Evolutionary conservation across 1,140 invertebrate species (phyloP), one percentile per base, ranked within the genome.

Genomic region (Scylla paramamosain): DNA sequence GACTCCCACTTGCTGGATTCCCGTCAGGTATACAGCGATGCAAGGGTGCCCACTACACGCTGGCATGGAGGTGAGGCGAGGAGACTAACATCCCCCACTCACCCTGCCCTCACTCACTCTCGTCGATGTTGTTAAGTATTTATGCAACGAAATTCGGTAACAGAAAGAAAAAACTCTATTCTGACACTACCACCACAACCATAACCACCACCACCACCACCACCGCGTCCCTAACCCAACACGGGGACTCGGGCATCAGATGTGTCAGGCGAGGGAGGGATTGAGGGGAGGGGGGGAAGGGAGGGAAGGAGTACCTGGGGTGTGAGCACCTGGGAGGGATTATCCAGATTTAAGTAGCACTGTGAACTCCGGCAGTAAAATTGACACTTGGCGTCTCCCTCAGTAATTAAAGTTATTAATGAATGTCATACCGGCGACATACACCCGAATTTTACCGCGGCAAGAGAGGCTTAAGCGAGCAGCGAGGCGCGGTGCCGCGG

Each of bases 341-440:
- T 95, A 93, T 92, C 91, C 94, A 95, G 94, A 95, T 95, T 95
- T 93, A 95, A 95, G 88, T 92, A 92, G 86, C 94, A 92, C 92
- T 95, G 94, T 95, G 94, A 92, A 95, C 86, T 95, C 91, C 94
- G 94, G 94, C 91, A 95, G 94, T 95, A 92, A 95, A 95, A 95
- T 95, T 95, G 94, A 95, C 94, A 95, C 90, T 91, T 93, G 46
- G 94, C 59, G 91, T 95, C 94, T 95, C 45, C 94, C 94, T 59
- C 59, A 93, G 94, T 95, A 95, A 95, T 95, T 95, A 95, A 95
- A 93, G 94, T 95, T 95, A 95, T 95, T 95, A 95, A 95, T 95
- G 94, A 93, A 93, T 95, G 94, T 95, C 91, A 93, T 95, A 95
- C 94, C 32, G 91, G 91, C 91, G 90, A 92, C 90, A 92, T 89